These are phyloP conservation scores for Scaptomyza pallida DNA, from an alignment of 1,140 invertebrate species.

Conservation along the genomic window DNA sequence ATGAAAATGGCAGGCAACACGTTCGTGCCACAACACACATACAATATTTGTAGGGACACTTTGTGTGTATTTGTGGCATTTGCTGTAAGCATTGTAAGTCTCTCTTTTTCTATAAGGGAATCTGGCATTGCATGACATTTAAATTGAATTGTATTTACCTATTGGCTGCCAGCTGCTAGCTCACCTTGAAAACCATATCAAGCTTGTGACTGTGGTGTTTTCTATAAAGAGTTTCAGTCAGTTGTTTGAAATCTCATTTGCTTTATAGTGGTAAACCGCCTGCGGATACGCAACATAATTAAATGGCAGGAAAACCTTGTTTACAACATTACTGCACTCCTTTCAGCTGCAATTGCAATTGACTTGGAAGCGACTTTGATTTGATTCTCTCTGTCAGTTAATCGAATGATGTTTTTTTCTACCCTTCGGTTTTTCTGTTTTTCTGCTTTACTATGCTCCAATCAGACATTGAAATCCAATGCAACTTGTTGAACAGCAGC, in stretches of 20 bases:
- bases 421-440: neutral
- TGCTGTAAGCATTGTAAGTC: neutral
- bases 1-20: conserved; percentile 21
- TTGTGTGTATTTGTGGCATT: neutral
- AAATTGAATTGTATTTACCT: conserved; percentile 44
- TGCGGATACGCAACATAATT: conserved; percentile 36
- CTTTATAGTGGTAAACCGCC: conserved; percentile 17
- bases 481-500: conserved; percentile 17
- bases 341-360: neutral
- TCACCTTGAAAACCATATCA: conserved; percentile 25
- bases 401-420: conserved; percentile 21
- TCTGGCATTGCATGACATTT: conserved; percentile 22
- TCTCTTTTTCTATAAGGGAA: neutral
- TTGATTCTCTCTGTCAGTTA: conserved; percentile 31
- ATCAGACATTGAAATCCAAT: neutral
- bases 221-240: neutral
- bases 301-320: conserved; percentile 31
- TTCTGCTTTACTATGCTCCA: neutral
- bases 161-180: conserved; percentile 11
- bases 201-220: neutral
- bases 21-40: neutral
- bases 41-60: conserved; percentile 4
- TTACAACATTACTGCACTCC: conserved; percentile 5
- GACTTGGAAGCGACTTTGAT: conserved; percentile 24
- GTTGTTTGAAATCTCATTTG: conserved; percentile 42